Evolutionary conservation across 2,797 vertebrate species (phyloP).

Genomic region (Hyperoplus immaculatus): DNA sequence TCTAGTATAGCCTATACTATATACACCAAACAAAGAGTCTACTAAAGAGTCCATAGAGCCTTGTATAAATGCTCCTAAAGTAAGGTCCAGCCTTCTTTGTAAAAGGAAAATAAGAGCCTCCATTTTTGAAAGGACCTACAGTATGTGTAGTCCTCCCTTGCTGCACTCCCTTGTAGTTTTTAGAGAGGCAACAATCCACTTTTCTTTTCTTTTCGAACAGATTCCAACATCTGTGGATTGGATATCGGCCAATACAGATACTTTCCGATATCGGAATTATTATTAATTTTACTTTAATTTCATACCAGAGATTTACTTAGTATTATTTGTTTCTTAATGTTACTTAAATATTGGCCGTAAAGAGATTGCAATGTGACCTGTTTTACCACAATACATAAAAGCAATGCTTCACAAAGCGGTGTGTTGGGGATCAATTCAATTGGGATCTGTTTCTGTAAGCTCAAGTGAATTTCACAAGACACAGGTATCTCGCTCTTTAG

Average conservation of each 20-base stretch:
- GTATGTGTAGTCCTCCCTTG: not conserved
- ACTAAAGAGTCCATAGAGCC: conserved; percentile 18
- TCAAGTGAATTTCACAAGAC: conserved; percentile 58
- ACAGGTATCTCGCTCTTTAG: conserved; percentile 62
- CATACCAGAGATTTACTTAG: conserved; percentile 53
- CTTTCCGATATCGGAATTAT: too few relatives aligned
- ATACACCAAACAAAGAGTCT: conserved; percentile 6
- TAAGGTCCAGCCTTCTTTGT: conserved; percentile 19
- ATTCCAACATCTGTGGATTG: too few relatives aligned
- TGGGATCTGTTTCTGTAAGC: conserved; percentile 73
- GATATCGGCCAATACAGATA: too few relatives aligned
- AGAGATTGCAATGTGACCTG: conserved; percentile 76
- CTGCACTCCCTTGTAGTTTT: conserved; percentile 43
- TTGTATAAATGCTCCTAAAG: conserved; percentile 27
- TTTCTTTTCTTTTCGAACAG: too few relatives aligned
- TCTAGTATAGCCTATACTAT: conserved; percentile 5
- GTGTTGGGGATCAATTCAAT: conserved; percentile 63
- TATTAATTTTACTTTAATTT: conserved; percentile 19
- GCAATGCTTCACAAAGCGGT: conserved; percentile 46
- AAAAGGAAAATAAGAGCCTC: conserved; percentile 5
- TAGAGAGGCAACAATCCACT: too few relatives aligned
- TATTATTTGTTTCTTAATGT: too few relatives aligned
- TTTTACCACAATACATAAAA: conserved; percentile 70
- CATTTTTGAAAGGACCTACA: conserved; percentile 1
- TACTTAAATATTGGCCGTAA: conserved; percentile 48